phyloP scores from a whole-genome alignment of 2,113 vertebrate genomes.

The Athene noctua region DNA sequence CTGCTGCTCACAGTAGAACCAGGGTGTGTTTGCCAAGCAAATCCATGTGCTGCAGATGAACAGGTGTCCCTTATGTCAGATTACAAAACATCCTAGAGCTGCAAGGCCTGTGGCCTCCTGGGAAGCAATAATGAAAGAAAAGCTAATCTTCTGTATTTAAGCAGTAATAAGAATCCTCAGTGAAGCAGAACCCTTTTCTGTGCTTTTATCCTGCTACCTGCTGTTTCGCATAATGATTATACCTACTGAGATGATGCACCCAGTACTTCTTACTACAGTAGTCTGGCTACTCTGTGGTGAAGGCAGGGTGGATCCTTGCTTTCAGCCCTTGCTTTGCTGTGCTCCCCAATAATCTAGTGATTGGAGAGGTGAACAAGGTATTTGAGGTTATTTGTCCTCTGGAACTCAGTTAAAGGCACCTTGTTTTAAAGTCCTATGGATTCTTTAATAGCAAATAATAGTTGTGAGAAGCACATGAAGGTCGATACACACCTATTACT shows the following conservation, averaged over 20 bases:
- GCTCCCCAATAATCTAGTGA: neutral
- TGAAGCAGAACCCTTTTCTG: constrained; percentile 52
- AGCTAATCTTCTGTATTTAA: constrained; percentile 54
- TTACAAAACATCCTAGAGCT: constrained; percentile 19
- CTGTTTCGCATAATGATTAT: constrained; percentile 50
- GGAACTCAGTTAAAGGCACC: neutral
- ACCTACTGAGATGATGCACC: neutral
- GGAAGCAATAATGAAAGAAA: constrained; percentile 54
- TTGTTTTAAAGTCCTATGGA: neutral
- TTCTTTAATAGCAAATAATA: neutral
- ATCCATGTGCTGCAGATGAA: constrained; percentile 7
- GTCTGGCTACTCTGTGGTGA: neutral
- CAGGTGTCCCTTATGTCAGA: constrained; percentile 51
- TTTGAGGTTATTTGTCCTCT: neutral
- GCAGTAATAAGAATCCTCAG: constrained; percentile 58
- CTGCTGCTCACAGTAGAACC: neutral
- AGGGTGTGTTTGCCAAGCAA: neutral
- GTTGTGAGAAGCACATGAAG: neutral
- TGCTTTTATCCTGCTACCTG: constrained; percentile 16
- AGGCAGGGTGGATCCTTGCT: neutral
- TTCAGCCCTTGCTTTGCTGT: neutral
- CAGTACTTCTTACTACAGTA: neutral
- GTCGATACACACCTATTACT: neutral
- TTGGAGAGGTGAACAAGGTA: neutral
- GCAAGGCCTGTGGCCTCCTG: constrained; percentile 31